Base-by-base conservation (phyloP, 2,888 invertebrate species). In the Caenorhabditis sp. region DNA sequence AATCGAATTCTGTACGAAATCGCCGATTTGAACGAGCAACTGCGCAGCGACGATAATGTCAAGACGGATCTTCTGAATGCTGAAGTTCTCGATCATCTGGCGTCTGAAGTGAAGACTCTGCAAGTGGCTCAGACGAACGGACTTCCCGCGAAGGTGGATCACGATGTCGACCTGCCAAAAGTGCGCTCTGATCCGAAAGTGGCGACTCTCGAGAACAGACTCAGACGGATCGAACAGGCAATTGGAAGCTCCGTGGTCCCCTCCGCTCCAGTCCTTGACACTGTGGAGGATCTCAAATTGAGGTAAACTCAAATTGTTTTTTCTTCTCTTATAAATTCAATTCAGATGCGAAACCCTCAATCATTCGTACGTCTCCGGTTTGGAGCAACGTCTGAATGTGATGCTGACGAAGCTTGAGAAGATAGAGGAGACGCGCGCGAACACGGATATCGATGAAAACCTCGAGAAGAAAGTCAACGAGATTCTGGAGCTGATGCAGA, bases 1-100 rank as follows among this genome's bases (percentile, higher is more conserved):
- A 85, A 83, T 43, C 80, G 86, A 27, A 72, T 83, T 48, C 61
- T 80, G 13, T 83, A 81, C 62, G 83, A 83, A 45, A 66, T 83
- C 22, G 75, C 77, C n/a, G 83, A 83, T 52, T 56, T 83, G 30
- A 71, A 77, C n/a, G 82, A 80, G 22, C 56, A 78, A 46, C 15
- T 83, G 13, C 53, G 63, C 20, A 55, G 37, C 1, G 78, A 74
- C 11, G 70, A 53, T 8, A 66, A 6, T 15, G 45, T 39, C 20
- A 71, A 74, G 37, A 75, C 58, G 9, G 78, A 77, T n/a, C 48
- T 75, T 13, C 43, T 81, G 27, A 78, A 79, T 53, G 53, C 70
- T 15, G 77, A 81, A 48, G 62, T 77, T 20, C 52, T 81, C 17
- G 68, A 75, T 37, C 52, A 61, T 45, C 45, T 81, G 13, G 70